A percentile compares a stretch with the other conserved stretches of the same genome.
phyloP scores from a whole-genome alignment of 1,140 invertebrate species.

The Popillia japonica region DNA sequence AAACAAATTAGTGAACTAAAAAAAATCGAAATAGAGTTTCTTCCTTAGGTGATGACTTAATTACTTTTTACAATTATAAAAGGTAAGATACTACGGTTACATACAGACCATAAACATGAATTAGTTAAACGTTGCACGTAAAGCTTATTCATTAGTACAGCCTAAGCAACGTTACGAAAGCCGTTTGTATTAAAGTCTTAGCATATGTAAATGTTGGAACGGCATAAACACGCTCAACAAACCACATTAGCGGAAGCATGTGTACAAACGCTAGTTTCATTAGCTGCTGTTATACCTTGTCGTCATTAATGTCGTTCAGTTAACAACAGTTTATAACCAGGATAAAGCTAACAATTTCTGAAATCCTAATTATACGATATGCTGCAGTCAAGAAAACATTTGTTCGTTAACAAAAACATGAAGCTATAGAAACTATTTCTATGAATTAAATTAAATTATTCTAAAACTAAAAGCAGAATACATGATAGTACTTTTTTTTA shows the following conservation, averaged over 20 bases:
- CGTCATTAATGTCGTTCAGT: slow-evolving; percentile 14
- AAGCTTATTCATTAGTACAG: slow-evolving; percentile 22
- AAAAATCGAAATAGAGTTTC: not conserved
- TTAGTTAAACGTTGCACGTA: not conserved
- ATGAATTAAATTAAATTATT: no score
- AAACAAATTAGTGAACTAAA: no score
- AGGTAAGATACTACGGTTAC: not conserved
- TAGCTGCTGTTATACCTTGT: not conserved
- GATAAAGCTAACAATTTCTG: not conserved
- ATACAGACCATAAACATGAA: not conserved
- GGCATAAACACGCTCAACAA: slow-evolving; percentile 22
- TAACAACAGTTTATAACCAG: slow-evolving; percentile 9
- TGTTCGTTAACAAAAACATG: no score
- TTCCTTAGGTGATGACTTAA: not conserved
- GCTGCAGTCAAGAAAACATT: no score
- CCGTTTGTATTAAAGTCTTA: slow-evolving; percentile 30
- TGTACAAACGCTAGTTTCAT: slow-evolving; percentile 5
- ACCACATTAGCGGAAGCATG: slow-evolving; percentile 23
- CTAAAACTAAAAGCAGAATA: no score
- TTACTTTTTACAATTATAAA: not conserved
- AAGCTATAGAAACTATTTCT: no score
- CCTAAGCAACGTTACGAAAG: slow-evolving; percentile 12
- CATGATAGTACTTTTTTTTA: no score
- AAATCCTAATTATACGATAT: no score
- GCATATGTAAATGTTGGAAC: slow-evolving; percentile 20